Conservation (phyloP, 1,140 invertebrate genomes). For the Papilio xuthus region DNA sequence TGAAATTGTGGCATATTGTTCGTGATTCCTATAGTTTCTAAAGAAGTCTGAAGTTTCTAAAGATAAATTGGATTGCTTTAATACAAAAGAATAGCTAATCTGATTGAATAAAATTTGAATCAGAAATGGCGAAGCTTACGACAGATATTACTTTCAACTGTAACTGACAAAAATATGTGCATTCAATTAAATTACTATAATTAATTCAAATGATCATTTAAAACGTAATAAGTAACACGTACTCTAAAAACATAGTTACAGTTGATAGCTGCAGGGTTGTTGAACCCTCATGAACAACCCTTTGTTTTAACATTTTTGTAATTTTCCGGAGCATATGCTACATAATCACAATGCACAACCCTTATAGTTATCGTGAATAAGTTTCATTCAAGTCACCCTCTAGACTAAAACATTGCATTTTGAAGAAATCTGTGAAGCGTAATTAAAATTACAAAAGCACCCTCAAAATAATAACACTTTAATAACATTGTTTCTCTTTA, state of each 20-base stretch:
- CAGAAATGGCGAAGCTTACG: too few relatives aligned
- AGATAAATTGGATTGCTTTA: too few relatives aligned
- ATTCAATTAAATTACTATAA: too few relatives aligned
- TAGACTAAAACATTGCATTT: constrained; percentile 32
- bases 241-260: not conserved
- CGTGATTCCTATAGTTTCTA: too few relatives aligned
- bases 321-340: constrained; percentile 14
- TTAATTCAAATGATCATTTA: too few relatives aligned
- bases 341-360: constrained; percentile 22
- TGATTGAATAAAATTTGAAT: too few relatives aligned
- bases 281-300: constrained; percentile 8
- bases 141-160: too few relatives aligned
- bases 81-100: too few relatives aligned
- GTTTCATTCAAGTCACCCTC: constrained; percentile 29
- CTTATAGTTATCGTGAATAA: constrained; percentile 28
- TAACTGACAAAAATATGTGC: too few relatives aligned
- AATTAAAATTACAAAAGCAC: constrained; percentile 41
- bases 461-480: not conserved
- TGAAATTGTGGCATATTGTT: too few relatives aligned
- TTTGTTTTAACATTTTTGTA: constrained; percentile 30
- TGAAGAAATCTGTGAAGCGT: constrained; percentile 40
- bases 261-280: not conserved
- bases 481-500: constrained; percentile 20
- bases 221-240: too few relatives aligned
- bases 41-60: too few relatives aligned